Evolutionary conservation across 2,888 invertebrate genomes (phyloP).

Genomic region (Panopea generosa): DNA sequence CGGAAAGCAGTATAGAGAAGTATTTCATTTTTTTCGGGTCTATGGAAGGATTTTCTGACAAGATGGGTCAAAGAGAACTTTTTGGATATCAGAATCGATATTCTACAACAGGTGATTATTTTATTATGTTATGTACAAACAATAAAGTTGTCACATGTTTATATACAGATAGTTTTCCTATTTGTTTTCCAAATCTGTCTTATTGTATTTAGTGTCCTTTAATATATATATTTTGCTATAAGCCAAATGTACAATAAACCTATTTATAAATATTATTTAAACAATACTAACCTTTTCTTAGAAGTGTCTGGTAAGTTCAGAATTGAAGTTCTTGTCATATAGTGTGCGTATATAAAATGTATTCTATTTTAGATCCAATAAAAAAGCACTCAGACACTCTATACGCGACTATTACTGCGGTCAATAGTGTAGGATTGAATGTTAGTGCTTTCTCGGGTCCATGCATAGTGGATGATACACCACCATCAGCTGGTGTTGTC

Average conservation of each 20-base stretch:
- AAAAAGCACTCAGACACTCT: constrained; percentile 29
- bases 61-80: constrained; percentile 2
- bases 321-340: no score
- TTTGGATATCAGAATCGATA: constrained; percentile 21
- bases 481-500: constrained; percentile 48
- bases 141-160: no score
- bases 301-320: no score
- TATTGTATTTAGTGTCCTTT: no score
- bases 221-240: no score
- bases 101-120: constrained; percentile 42
- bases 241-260: no score
- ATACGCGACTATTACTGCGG: constrained; percentile 57
- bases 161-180: no score
- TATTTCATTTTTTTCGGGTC: constrained; percentile 38
- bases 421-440: constrained; percentile 46
- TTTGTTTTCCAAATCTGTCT: no score
- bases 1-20: constrained; percentile 40
- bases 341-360: no score
- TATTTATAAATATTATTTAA: no score
- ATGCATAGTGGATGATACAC: constrained; percentile 57
- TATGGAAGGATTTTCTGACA: constrained; percentile 34
- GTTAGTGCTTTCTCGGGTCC: constrained; percentile 41
- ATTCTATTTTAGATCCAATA: constrained; percentile 14
- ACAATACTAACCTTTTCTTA: no score
- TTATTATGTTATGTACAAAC: no score